Percentiles rank a stretch among this genome's conserved stretches.
Evolutionary conservation across 1,140 invertebrate genomes (phyloP).

Genomic region (Chironomus tepperi): DNA sequence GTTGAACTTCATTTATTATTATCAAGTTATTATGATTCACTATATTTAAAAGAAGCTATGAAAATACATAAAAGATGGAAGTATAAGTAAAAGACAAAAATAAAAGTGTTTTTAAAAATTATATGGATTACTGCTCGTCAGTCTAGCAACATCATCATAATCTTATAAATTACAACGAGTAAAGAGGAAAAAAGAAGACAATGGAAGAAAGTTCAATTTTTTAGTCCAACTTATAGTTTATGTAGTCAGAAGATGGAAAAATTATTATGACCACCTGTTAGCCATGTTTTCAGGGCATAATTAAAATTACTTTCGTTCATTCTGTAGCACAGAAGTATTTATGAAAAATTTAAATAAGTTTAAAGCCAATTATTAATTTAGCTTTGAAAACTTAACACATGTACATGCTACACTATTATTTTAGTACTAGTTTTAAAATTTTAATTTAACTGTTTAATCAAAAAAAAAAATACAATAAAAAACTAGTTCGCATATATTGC

Average conservation of each 20-base stretch:
- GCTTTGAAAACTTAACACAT: background rate
- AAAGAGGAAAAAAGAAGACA: background rate
- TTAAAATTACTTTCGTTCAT: constrained; percentile 15
- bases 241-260: background rate
- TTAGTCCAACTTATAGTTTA: background rate
- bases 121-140: background rate
- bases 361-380: constrained; percentile 7
- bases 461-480: background rate
- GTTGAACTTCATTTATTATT: constrained; percentile 19
- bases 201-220: background rate
- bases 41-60: background rate
- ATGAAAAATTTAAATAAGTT: constrained; percentile 6
- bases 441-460: background rate
- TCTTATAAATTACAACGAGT: background rate
- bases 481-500: background rate
- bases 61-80: too few species aligned
- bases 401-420: too few species aligned
- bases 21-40: constrained; percentile 5
- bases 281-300: background rate
- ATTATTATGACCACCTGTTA: constrained; percentile 19
- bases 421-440: background rate
- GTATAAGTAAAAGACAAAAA: background rate
- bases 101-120: background rate
- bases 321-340: background rate
- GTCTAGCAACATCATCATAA: constrained; percentile 15